Conservation (phyloP, 2,113 vertebrate species). For the Danionella cerebrum region DNA sequence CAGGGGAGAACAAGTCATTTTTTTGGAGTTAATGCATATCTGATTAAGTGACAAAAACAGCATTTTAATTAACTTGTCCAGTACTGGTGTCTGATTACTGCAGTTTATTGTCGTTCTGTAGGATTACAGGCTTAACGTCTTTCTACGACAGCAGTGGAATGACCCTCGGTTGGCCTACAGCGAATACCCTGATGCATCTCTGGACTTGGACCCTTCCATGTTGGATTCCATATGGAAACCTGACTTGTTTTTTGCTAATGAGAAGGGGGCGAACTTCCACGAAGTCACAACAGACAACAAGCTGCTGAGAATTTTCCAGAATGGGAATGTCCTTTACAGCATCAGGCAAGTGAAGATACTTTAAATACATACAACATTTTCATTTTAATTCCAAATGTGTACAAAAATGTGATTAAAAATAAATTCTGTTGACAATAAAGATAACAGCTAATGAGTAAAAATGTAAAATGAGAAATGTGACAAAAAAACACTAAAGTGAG, state of each 20-base stretch:
- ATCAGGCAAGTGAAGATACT: constrained; percentile 70
- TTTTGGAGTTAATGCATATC: background rate
- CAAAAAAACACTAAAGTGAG: too few relatives aligned
- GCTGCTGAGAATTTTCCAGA: constrained; percentile 86
- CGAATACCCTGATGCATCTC: constrained; percentile 83
- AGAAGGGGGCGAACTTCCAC: constrained; percentile 90
- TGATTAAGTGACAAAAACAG: background rate
- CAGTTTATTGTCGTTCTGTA: constrained; percentile 43
- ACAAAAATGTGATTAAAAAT: too few relatives aligned
- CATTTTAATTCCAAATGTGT: too few relatives aligned
- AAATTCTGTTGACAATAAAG: too few relatives aligned
- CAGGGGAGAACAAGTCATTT: background rate
- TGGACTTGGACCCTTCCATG: constrained; percentile 90
- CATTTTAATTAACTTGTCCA: background rate
- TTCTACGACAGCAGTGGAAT: constrained; percentile 88
- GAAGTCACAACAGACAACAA: constrained; percentile 93
- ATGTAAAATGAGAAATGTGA: too few relatives aligned
- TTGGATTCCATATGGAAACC: constrained; percentile 94
- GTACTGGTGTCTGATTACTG: background rate
- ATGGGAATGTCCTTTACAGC: constrained; percentile 87
- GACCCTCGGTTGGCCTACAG: constrained; percentile 84
- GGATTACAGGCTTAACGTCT: constrained; percentile 89
- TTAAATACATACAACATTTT: too few relatives aligned
- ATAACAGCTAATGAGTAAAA: too few relatives aligned
- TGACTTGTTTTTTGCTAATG: constrained; percentile 88